Conservation (phyloP, 64 coral and sea anemone species). For the Orbicella faveolata region DNA sequence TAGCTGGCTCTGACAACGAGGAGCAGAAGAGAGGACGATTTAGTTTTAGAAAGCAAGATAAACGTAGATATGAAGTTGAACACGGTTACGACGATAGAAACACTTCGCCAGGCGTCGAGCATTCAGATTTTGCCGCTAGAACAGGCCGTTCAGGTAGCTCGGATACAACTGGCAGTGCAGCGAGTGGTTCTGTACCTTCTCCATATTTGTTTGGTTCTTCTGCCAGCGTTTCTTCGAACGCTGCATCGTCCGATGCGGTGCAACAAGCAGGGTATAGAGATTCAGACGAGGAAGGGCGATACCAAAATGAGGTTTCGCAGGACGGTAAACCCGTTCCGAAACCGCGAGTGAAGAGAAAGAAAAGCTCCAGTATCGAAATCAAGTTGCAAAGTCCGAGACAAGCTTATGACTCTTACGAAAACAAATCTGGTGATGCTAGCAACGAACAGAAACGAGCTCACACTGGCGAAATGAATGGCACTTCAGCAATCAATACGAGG, state of each 20-base stretch:
- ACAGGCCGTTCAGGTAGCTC: conserved; percentile 65
- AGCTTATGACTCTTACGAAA: neutral
- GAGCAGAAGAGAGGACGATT: conserved; percentile 61
- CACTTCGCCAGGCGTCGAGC: conserved; percentile 32
- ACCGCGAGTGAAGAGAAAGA: conserved; percentile 23
- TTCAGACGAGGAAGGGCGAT: conserved; percentile 12
- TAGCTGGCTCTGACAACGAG: conserved; percentile 62
- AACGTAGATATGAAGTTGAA: conserved; percentile 84
- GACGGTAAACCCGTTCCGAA: conserved; percentile 23
- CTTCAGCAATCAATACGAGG: neutral
- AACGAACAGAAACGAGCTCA: conserved; percentile 12
- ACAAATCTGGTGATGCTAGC: neutral
- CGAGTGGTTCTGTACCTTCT: conserved; percentile 43
- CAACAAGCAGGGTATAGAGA: conserved; percentile 29
- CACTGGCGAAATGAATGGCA: conserved; percentile 6
- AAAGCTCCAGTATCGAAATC: conserved; percentile 68
- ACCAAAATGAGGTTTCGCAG: conserved; percentile 33
- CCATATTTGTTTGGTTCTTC: neutral
- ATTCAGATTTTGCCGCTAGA: conserved; percentile 20
- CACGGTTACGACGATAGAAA: conserved; percentile 73
- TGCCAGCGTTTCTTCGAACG: conserved; percentile 31
- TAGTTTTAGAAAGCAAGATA: conserved; percentile 81
- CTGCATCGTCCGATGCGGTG: neutral
- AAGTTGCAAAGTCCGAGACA: conserved; percentile 40
- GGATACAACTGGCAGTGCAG: conserved; percentile 36